phyloP scores from a whole-genome alignment of 2,113 vertebrate species.

The Tragelaphus strepsiceros region DNA sequence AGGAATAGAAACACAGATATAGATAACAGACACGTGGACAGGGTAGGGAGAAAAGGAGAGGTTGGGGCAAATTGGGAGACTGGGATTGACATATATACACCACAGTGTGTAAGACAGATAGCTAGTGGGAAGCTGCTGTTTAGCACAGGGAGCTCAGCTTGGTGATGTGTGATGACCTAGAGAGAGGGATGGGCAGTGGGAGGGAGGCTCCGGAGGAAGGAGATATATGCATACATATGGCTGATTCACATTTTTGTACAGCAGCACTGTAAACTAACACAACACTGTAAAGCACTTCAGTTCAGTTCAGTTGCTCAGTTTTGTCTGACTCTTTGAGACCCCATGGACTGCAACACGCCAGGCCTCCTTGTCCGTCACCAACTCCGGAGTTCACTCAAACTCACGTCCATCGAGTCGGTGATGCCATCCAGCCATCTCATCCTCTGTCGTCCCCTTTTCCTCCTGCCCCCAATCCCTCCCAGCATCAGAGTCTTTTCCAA shows the following conservation, averaged over 20 bases:
- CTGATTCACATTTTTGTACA: neutral
- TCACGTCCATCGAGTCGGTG: no score
- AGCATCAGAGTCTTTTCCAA: no score
- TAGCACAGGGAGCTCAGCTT: neutral
- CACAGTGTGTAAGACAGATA: neutral
- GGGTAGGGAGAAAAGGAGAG: neutral
- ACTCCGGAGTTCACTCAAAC: no score
- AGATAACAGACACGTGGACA: neutral
- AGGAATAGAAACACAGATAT: neutral
- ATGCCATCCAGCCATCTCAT: no score
- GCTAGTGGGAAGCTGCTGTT: neutral
- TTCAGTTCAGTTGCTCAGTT: no score
- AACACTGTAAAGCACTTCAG: neutral
- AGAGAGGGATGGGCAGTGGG: neutral
- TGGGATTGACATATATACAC: neutral
- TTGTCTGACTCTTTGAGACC: no score
- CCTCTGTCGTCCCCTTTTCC: no score
- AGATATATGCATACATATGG: neutral
- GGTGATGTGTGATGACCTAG: neutral
- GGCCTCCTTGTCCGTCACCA: no score
- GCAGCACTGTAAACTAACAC: neutral
- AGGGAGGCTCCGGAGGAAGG: neutral
- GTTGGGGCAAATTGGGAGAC: neutral
- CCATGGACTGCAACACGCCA: no score
- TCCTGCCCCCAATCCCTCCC: no score